Percentiles rank a stretch among this genome's conserved stretches.
Evolutionary conservation across 1,140 invertebrate genomes (phyloP).

Genomic region (Holcopasites calliopsidis): DNA sequence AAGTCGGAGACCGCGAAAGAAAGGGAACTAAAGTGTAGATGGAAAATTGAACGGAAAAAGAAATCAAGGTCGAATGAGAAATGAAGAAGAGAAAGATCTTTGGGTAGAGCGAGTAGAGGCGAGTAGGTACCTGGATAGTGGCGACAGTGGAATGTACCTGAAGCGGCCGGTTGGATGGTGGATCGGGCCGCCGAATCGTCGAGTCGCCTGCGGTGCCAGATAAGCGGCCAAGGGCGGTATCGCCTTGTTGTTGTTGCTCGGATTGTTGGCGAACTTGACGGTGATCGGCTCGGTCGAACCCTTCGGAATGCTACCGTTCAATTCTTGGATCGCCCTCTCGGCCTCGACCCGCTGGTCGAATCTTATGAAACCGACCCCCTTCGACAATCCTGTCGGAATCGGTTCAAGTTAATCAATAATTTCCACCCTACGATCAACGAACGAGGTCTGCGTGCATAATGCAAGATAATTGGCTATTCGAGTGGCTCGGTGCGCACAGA

Average conservation of each 20-base stretch:
- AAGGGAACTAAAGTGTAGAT: constrained; percentile 28
- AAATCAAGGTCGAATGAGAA: constrained; percentile 20
- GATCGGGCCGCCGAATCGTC: constrained; percentile 94
- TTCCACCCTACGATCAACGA: neutral
- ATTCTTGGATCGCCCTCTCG: constrained; percentile 97
- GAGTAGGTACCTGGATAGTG: constrained; percentile 83
- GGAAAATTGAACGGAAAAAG: constrained; percentile 13
- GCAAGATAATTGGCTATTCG: constrained; percentile 32
- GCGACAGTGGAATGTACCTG: constrained; percentile 89
- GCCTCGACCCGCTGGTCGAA: constrained; percentile 99
- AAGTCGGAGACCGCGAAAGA: constrained; percentile 11
- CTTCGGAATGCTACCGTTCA: constrained; percentile 98
- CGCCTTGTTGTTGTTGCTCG: constrained; percentile 96
- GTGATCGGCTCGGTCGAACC: constrained; percentile 98
- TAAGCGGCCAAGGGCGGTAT: constrained; percentile 96
- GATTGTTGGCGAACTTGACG: constrained; percentile 99
- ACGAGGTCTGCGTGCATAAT: neutral
- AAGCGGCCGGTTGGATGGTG: constrained; percentile 95
- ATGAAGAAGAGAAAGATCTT: constrained; percentile 54
- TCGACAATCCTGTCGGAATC: constrained; percentile 90
- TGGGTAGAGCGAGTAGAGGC: constrained; percentile 81
- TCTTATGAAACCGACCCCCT: constrained; percentile 99
- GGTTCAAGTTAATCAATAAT: constrained; percentile 36
- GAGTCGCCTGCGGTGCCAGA: constrained; percentile 88
- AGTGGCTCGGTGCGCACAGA: constrained; percentile 79